Evolutionary conservation across 2,113 vertebrate genomes (phyloP), one percentile per base, ranked within the genome.

Genomic region (Catharus bicknelli): DNA sequence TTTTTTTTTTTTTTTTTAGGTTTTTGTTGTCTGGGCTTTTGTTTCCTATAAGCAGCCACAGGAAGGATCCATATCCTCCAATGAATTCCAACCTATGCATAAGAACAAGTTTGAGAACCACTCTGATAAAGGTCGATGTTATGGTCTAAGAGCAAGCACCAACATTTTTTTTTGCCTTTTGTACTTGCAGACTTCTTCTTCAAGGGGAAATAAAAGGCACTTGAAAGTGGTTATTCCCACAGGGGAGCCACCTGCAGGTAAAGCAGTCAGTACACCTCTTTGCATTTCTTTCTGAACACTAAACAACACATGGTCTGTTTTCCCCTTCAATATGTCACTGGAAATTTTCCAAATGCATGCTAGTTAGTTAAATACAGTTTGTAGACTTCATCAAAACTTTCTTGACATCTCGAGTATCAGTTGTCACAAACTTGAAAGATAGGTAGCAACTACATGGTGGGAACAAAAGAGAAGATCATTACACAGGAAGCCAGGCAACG

Each of bases 341-440:
- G 88, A 74, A 85, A 91, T 62, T 96, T 87, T 92, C 86, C 91
- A 97, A 83, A 94, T 93, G 94, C 88, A 97, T 86, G 94, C 92
- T 96, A 96, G 87, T 93, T 96, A 94, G 86, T 97, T 97, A 97
- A 97, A 97, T 96, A 96, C 97, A 97, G 94, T 95, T 95, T 97
- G 96, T 95, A 90, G 93, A 79, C 86, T 93, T 86, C 94, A 97
- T 95, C 94, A 94, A 95, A 95, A 94, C 89, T 96, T 84, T 74
- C 95, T 85, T 88, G 88, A 69, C 95, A 92, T 96, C 83, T 90
- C 94, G 96, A 88, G 78, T 95, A 94, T 68, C 95, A 93, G 95
- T 90, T 94, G 94, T 88, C 94, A 95, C 94, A 86, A 93, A 96
- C 93, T 94, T 91, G 94, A 93, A 96, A 95, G 96, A 96, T 90